These are phyloP conservation scores for Alosa alosa DNA, from an alignment of 2,113 vertebrate species.

Conservation along the genomic window DNA sequence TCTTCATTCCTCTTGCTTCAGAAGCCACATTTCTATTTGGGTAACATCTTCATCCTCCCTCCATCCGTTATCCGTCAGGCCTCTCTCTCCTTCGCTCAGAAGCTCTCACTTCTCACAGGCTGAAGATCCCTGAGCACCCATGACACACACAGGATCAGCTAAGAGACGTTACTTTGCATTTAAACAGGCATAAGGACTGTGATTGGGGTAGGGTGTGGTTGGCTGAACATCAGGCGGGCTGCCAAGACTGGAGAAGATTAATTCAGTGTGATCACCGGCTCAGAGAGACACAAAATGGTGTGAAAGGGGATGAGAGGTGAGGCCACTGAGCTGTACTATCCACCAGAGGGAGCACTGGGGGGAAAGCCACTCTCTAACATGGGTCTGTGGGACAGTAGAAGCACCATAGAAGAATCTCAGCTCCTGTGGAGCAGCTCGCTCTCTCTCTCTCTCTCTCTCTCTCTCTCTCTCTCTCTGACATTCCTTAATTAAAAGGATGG, in stretches of 20 bases:
- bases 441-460: not conserved
- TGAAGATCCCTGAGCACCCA: not conserved
- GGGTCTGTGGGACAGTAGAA: not conserved
- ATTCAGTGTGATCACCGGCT: not conserved
- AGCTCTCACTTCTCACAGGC: not conserved
- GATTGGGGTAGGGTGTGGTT: not conserved
- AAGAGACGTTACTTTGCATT: not conserved
- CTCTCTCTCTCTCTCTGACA: not conserved
- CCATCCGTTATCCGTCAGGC: not conserved
- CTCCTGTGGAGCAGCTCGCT: not conserved
- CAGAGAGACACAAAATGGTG: not conserved
- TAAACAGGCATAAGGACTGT: not conserved
- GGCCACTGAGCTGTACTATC: not conserved
- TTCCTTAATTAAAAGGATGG: slow-evolving; percentile 12
- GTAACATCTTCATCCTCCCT: not conserved
- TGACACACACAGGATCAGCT: not conserved
- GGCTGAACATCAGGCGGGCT: not conserved
- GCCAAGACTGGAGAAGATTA: not conserved
- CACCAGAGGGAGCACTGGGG: slow-evolving; percentile 4
- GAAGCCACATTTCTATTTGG: not conserved
- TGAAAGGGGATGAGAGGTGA: not conserved
- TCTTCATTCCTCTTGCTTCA: not conserved
- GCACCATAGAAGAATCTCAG: not conserved
- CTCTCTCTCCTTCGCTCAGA: not conserved
- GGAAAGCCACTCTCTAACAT: not conserved